phyloP scores from a whole-genome alignment of 2,888 invertebrate species.

The Sesia apiformis region DNA sequence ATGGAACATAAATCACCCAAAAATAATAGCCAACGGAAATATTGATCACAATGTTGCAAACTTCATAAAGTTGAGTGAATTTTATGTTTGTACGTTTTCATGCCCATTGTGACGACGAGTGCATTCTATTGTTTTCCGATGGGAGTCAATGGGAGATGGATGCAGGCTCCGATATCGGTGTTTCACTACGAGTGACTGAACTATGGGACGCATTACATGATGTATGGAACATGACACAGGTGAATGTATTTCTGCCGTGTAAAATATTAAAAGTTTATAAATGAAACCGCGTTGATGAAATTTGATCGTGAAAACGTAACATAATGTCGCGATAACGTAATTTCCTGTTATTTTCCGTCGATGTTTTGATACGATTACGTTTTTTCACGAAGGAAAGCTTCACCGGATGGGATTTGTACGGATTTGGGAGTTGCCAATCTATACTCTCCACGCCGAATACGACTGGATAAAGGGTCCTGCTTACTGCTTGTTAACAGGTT shows the following conservation, averaged over 20 bases:
- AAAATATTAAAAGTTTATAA: no score
- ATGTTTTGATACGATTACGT: slow-evolving; percentile 48
- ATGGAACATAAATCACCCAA: no score
- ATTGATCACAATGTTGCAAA: slow-evolving; percentile 21
- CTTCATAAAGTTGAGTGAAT: slow-evolving; percentile 31
- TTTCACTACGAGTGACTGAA: neutral
- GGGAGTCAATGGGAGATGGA: slow-evolving; percentile 40
- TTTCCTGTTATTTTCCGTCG: slow-evolving; percentile 14
- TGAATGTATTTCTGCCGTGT: no score
- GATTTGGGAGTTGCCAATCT: slow-evolving; percentile 63
- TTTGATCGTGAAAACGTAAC: neutral
- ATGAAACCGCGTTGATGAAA: no score
- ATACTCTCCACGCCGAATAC: slow-evolving; percentile 43
- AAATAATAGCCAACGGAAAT: neutral
- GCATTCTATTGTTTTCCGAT: slow-evolving; percentile 57
- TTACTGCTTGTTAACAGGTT: slow-evolving; percentile 56
- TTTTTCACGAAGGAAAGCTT: slow-evolving; percentile 36
- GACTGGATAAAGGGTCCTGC: slow-evolving; percentile 46
- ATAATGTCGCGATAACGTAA: neutral
- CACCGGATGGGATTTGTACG: slow-evolving; percentile 50
- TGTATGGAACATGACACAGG: no score
- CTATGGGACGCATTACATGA: no score
- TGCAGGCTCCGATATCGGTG: slow-evolving; percentile 9
- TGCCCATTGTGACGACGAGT: slow-evolving; percentile 29
- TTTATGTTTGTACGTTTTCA: slow-evolving; percentile 32